Percentiles rank a stretch among this genome's conserved stretches.
Evolutionary conservation across 2,888 invertebrate species (phyloP).

Genomic region (Entomobrya proxima): DNA sequence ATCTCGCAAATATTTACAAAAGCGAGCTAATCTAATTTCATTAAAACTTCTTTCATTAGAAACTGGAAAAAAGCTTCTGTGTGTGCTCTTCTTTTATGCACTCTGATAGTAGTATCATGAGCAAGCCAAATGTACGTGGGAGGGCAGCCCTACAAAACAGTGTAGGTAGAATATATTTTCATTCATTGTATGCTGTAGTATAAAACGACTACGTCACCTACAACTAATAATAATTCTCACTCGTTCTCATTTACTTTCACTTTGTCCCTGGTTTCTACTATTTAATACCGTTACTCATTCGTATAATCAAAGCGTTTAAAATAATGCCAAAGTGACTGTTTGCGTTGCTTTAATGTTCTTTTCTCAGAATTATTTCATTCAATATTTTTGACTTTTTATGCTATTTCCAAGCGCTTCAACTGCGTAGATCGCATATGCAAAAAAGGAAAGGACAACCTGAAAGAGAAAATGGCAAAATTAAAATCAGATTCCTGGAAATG

Average conservation of each 20-base stretch:
- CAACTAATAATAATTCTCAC: conserved; percentile 36
- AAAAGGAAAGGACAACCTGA: background rate
- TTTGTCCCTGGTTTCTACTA: background rate
- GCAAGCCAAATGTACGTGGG: too few relatives aligned
- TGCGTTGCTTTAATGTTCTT: too few relatives aligned
- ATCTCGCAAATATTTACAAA: conserved; percentile 61
- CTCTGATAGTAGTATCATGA: too few relatives aligned
- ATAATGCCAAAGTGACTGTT: too few relatives aligned
- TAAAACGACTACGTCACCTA: background rate
- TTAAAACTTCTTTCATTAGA: conserved; percentile 69
- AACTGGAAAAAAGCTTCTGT: conserved; percentile 47
- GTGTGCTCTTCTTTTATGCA: background rate
- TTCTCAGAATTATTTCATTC: too few relatives aligned
- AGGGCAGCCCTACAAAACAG: too few relatives aligned
- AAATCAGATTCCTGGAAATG: conserved; percentile 53
- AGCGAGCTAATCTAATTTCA: conserved; percentile 68
- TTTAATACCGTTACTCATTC: background rate
- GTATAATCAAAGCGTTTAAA: background rate
- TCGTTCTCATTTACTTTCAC: background rate
- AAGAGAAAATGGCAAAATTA: conserved; percentile 39
- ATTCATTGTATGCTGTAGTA: background rate
- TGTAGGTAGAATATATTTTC: background rate
- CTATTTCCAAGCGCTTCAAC: background rate
- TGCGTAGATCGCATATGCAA: background rate
- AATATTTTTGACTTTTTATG: background rate